Percentiles rank a stretch among this genome's conserved stretches.
Evolutionary conservation across 2,113 vertebrate species (phyloP).

Genomic region (Trematomus loennbergii): DNA sequence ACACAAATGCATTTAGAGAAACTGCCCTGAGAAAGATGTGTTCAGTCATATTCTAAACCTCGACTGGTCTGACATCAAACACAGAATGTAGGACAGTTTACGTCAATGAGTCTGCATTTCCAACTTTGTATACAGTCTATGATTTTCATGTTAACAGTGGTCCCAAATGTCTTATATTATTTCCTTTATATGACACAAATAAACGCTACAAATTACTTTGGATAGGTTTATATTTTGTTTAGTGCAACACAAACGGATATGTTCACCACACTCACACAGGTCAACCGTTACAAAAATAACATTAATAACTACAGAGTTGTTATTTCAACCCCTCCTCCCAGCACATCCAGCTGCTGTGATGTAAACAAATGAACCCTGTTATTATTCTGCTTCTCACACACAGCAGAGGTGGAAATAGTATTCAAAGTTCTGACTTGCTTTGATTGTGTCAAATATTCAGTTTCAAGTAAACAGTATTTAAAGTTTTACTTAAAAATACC

Average conservation of each 20-base stretch:
- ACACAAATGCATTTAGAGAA: neutral
- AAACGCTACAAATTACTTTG: too few species aligned
- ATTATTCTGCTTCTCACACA: neutral
- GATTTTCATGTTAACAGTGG: neutral
- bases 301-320: conserved; percentile 1
- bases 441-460: neutral
- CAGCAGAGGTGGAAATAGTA: neutral
- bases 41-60: neutral
- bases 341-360: conserved; percentile 43
- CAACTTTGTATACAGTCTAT: too few species aligned
- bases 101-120: too few species aligned
- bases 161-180: neutral
- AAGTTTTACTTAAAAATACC: neutral
- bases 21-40: neutral
- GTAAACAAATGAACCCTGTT: conserved; percentile 13
- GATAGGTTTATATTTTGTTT: too few species aligned
- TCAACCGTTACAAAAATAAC: too few species aligned
- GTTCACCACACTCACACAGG: conserved; percentile 5
- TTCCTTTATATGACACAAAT: neutral
- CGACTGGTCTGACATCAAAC: too few species aligned
- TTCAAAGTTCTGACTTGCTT: neutral
- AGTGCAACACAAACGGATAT: neutral
- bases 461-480: neutral
- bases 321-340: conserved; percentile 8
- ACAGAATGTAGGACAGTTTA: too few species aligned